These are phyloP conservation scores for Malacoctenus gilli DNA, from an alignment of 2,797 vertebrate genomes.

Conservation along the genomic window DNA sequence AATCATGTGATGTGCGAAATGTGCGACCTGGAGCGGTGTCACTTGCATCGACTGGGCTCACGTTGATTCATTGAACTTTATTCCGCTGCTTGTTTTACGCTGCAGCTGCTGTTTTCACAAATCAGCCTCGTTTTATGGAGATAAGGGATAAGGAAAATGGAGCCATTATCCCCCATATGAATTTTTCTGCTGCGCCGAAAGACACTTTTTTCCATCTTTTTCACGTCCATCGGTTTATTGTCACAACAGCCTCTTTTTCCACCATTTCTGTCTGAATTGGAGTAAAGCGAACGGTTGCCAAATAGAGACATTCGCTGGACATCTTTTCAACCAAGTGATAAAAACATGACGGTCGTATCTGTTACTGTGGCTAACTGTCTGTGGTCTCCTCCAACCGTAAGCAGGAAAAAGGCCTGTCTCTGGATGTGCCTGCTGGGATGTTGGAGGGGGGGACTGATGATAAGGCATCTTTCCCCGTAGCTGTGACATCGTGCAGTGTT, in stretches of 20 bases:
- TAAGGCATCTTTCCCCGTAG: background rate
- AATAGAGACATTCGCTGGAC: constrained; percentile 15
- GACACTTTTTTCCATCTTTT: constrained; percentile 15
- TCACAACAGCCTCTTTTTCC: constrained; percentile 12
- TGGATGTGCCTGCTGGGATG: background rate
- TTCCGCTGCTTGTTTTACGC: background rate
- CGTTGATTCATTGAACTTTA: constrained; percentile 34
- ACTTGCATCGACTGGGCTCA: constrained; percentile 4
- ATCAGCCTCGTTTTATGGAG: constrained; percentile 22
- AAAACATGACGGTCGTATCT: constrained; percentile 2
- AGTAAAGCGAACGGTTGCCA: constrained; percentile 5
- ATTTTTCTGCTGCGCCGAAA: background rate
- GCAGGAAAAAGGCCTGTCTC: no score
- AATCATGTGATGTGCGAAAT: constrained; percentile 39
- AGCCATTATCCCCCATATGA: constrained; percentile 23
- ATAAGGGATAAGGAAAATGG: constrained; percentile 29
- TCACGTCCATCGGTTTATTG: constrained; percentile 1
- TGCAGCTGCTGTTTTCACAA: constrained; percentile 14
- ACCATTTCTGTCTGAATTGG: constrained; percentile 13
- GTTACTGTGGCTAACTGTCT: background rate
- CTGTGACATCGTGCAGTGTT: background rate
- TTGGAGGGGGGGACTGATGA: background rate
- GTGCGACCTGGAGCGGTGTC: constrained; percentile 27
- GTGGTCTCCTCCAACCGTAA: no score
- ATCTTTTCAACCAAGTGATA: constrained; percentile 10